phyloP scores from a whole-genome alignment of 2,113 vertebrate genomes.

The Meriones unguiculatus region DNA sequence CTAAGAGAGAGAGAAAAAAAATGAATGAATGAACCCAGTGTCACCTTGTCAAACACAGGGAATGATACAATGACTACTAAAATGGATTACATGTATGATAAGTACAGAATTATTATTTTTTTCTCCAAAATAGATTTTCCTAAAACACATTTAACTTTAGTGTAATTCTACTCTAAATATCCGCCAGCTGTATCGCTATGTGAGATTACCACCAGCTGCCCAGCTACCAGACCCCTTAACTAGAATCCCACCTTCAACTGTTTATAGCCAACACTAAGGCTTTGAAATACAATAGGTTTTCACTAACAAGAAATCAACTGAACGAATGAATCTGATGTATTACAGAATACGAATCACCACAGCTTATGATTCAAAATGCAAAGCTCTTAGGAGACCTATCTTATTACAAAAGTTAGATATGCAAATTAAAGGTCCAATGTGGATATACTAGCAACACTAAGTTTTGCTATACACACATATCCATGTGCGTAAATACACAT shows the following conservation, averaged over 20 bases:
- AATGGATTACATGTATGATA: background rate
- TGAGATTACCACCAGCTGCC: background rate
- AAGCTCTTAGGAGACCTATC: background rate
- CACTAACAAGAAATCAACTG: slow-evolving; percentile 1
- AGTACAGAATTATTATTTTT: background rate
- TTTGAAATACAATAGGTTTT: background rate
- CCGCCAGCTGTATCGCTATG: background rate
- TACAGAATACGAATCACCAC: background rate
- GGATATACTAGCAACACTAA: background rate
- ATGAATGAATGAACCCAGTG: background rate
- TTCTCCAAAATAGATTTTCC: background rate
- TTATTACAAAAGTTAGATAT: background rate
- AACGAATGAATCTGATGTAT: background rate
- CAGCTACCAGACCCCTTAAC: background rate
- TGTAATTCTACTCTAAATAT: background rate
- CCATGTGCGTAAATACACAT: background rate
- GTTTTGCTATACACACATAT: background rate
- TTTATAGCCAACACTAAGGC: background rate
- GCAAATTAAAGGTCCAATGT: background rate
- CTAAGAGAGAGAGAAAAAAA: background rate
- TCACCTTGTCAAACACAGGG: background rate
- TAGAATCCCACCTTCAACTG: background rate
- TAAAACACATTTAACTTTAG: background rate
- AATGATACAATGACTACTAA: background rate
- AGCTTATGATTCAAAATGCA: background rate